Percentiles rank a stretch among this genome's conserved stretches.
phyloP scores from a whole-genome alignment of 2,797 vertebrate genomes.

The Saguinus oedipus region DNA sequence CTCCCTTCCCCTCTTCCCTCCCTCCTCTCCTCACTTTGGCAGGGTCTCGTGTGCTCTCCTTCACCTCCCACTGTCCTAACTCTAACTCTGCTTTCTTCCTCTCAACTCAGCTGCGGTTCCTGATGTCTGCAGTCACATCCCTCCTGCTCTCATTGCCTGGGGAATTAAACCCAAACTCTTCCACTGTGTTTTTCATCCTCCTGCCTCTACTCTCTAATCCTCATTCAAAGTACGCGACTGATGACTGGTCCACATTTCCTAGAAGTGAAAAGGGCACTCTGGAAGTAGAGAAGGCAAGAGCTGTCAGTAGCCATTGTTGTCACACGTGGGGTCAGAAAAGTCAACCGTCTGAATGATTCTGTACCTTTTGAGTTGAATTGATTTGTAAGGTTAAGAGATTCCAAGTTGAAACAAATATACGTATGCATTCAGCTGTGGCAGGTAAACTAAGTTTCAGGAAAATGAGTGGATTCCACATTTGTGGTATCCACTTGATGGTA shows the following conservation, averaged over 20 bases:
- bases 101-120: neutral
- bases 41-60: neutral
- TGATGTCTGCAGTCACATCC: rapidly evolving
- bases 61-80: too few species aligned
- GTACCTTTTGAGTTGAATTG: neutral
- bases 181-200: neutral
- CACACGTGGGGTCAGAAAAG: neutral
- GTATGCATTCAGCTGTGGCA: neutral
- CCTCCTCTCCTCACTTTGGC: neutral
- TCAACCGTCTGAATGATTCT: neutral
- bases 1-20: neutral
- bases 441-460: neutral
- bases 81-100: neutral
- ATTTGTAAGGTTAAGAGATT: neutral
- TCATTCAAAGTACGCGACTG: neutral
- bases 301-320: neutral
- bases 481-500: neutral
- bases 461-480: neutral
- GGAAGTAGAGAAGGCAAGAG: neutral
- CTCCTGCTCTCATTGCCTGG: neutral
- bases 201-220: neutral
- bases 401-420: neutral
- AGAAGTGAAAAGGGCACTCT: neutral
- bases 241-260: neutral
- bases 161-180: neutral